These are phyloP conservation scores for Pristionchus arcanus DNA, from an alignment of 2,888 invertebrate species.

Conservation along the genomic window DNA sequence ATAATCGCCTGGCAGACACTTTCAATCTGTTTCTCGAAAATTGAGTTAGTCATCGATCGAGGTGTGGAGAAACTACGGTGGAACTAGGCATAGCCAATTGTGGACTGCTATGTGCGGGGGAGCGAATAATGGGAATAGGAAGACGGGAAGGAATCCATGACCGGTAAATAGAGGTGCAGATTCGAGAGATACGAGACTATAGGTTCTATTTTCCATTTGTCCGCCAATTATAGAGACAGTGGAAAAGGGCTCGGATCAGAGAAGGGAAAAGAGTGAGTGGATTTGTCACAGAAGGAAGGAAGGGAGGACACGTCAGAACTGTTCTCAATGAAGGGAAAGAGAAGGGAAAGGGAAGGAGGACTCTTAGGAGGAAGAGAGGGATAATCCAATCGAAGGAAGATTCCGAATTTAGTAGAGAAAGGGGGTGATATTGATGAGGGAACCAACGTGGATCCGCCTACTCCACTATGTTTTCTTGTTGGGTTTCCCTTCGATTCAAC, in stretches of 20 bases:
- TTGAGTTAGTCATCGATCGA: background rate
- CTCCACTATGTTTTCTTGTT: background rate
- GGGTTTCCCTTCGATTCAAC: background rate
- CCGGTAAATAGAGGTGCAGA: slow-evolving; percentile 15
- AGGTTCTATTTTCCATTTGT: background rate
- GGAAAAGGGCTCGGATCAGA: background rate
- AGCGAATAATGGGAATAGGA: background rate
- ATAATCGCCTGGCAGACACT: background rate
- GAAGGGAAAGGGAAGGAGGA: background rate
- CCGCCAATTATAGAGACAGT: background rate
- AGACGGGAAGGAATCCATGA: background rate
- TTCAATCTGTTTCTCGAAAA: background rate
- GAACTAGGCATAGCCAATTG: background rate
- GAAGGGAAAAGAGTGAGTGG: background rate
- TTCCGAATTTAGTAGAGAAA: background rate
- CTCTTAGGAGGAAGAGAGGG: slow-evolving; percentile 12
- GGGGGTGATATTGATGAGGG: background rate
- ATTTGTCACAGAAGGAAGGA: background rate
- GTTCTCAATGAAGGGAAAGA: background rate
- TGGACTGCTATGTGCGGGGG: background rate
- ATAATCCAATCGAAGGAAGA: background rate
- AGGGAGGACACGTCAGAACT: background rate
- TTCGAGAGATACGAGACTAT: background rate
- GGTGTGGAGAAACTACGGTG: background rate
- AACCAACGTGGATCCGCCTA: background rate